Conservation (phyloP, 1,140 invertebrate species). For the Ridgeia piscesae region DNA sequence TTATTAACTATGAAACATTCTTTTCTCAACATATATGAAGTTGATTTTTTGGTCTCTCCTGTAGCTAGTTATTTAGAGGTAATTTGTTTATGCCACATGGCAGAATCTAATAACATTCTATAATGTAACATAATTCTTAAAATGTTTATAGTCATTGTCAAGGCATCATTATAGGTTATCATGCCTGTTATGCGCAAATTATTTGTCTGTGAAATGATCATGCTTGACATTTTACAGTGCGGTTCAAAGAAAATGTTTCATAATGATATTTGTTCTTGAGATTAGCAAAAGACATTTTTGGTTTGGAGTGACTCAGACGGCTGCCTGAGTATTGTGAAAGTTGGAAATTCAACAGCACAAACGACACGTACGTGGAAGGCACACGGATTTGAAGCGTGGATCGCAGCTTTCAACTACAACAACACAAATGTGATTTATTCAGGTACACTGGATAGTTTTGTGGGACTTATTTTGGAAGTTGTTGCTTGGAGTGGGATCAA, state of each 20-base stretch:
- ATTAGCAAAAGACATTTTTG: conserved; percentile 10
- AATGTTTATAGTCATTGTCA: too few species aligned
- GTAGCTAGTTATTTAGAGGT: too few species aligned
- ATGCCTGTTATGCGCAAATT: neutral
- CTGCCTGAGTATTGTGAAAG: conserved; percentile 62
- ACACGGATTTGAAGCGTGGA: conserved; percentile 87
- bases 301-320: conserved; percentile 75
- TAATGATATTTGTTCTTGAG: conserved; percentile 9
- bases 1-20: too few species aligned
- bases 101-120: too few species aligned
- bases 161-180: too few species aligned
- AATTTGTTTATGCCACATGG: too few species aligned
- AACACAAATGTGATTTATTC: conserved; percentile 72
- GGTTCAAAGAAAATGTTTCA: neutral
- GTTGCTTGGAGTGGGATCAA: neutral
- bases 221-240: neutral
- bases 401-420: conserved; percentile 79
- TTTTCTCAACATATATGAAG: too few species aligned
- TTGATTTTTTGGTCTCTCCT: too few species aligned
- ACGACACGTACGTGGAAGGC: conserved; percentile 63
- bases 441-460: conserved; percentile 61
- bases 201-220: neutral
- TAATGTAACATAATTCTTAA: too few species aligned
- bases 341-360: conserved; percentile 54
- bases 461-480: neutral